These are phyloP conservation scores for Latrodectus elegans DNA, from an alignment of 2,888 invertebrate species.

Conservation along the genomic window DNA sequence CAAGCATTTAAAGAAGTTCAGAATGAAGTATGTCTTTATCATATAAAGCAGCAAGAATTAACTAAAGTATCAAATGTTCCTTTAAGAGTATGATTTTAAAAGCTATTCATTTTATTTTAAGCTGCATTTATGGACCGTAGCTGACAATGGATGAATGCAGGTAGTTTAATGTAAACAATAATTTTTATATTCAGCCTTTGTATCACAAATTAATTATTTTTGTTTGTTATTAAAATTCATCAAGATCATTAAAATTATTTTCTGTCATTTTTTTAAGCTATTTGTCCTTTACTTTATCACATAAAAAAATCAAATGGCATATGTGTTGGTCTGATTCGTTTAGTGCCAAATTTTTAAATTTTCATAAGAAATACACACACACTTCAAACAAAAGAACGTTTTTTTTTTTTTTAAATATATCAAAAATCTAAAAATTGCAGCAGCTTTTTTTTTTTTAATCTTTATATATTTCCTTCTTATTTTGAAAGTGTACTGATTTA, in stretches of 20 bases:
- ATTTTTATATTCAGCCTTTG: conserved; percentile 22
- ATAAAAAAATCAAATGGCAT: conserved; percentile 58
- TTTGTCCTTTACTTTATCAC: background rate
- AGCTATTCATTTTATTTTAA: conserved; percentile 65
- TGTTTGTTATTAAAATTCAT: too few species aligned
- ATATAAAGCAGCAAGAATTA: background rate
- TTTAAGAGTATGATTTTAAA: conserved; percentile 46
- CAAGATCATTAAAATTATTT: background rate
- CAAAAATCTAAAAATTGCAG: background rate
- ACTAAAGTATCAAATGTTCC: conserved; percentile 10
- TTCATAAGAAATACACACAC: background rate
- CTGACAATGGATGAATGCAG: conserved; percentile 67
- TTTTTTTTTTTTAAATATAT: background rate
- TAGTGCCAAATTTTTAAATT: background rate
- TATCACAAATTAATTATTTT: background rate
- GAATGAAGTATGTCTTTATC: too few species aligned
- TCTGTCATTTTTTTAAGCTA: too few species aligned
- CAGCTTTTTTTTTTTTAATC: background rate
- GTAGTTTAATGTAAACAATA: conserved; percentile 53
- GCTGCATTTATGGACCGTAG: conserved; percentile 65
- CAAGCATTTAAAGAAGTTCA: too few species aligned
- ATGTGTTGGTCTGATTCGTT: conserved; percentile 24
- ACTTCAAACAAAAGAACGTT: too few species aligned
- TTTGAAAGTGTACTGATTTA: too few species aligned
- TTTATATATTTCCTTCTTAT: too few species aligned